Percentiles rank a stretch among this genome's conserved stretches.
Evolutionary conservation across 2,888 invertebrate species (phyloP).

Genomic region (Prenolepis imparis): DNA sequence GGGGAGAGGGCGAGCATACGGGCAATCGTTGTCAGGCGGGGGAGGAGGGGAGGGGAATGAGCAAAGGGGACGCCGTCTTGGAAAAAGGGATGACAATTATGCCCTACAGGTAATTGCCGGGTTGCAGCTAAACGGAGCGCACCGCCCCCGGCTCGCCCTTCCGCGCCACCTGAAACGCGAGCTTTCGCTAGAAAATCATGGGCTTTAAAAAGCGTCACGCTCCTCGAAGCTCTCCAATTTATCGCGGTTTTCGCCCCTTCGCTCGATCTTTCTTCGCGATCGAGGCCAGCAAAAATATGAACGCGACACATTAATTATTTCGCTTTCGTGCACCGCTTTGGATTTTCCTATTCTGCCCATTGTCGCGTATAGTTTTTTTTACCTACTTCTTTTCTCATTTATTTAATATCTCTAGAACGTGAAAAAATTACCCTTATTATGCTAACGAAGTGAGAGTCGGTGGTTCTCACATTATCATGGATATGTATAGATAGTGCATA

Average conservation of each 20-base stretch:
- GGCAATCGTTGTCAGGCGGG: conserved; percentile 54
- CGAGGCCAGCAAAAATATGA: conserved; percentile 4
- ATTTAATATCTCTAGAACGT: not conserved
- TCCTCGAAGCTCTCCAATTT: conserved; percentile 70
- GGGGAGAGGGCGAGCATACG: conserved; percentile 67
- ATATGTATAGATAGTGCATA: not conserved
- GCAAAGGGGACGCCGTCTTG: conserved; percentile 67
- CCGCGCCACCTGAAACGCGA: conserved; percentile 75
- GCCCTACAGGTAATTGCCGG: conserved; percentile 85
- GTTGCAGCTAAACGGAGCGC: conserved; percentile 83
- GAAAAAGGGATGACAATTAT: conserved; percentile 86
- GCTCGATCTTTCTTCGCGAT: not conserved
- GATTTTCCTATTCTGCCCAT: not conserved
- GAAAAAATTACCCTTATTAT: not conserved
- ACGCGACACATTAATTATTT: conserved; percentile 22
- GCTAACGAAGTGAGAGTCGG: not conserved
- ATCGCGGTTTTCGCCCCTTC: conserved; percentile 57
- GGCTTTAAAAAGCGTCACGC: conserved; percentile 81
- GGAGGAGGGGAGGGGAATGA: conserved; percentile 35
- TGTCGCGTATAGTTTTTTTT: not conserved
- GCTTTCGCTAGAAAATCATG: conserved; percentile 81
- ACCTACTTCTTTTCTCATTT: not conserved
- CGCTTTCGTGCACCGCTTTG: not conserved
- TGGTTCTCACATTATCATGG: not conserved
- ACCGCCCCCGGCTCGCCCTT: conserved; percentile 76